phyloP scores from a whole-genome alignment of 2,888 invertebrate genomes.

The Hemaris fuciformis region DNA sequence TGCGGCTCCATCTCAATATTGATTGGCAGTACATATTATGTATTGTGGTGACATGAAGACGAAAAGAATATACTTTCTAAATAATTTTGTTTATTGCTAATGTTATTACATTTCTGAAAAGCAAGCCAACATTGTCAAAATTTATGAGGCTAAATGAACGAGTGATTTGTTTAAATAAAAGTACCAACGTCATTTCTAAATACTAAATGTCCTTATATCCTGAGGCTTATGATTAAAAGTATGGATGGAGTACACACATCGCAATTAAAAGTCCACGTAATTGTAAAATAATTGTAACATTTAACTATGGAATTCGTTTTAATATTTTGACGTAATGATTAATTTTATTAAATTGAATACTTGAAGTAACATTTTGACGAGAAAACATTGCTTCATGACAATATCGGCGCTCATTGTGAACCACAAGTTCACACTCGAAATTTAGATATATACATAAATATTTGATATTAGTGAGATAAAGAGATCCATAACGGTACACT shows the following conservation, averaged over 20 bases:
- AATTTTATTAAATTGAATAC: background rate
- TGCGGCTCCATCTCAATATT: background rate
- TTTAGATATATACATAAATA: constrained; percentile 47
- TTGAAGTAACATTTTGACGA: background rate
- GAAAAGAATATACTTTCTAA: background rate
- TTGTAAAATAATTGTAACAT: background rate
- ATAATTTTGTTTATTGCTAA: background rate
- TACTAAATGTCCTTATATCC: too few species aligned
- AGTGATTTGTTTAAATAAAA: too few species aligned
- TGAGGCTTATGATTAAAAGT: background rate
- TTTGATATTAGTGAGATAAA: constrained; percentile 49
- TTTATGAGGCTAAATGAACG: background rate
- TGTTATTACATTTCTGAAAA: background rate
- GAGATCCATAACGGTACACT: constrained; percentile 44
- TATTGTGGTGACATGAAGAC: background rate
- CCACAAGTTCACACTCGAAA: constrained; percentile 61
- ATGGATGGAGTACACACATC: background rate
- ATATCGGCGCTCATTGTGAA: constrained; percentile 53
- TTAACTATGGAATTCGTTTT: background rate
- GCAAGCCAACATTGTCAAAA: too few species aligned
- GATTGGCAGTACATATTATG: background rate
- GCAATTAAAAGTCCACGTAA: background rate
- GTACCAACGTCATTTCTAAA: too few species aligned
- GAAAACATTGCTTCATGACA: constrained; percentile 51
- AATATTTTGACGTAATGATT: background rate